A percentile compares a stretch with the other conserved stretches of the same genome.
These are phyloP conservation scores for Varecia variegata DNA, from an alignment of 2,797 vertebrate species.

Conservation along the genomic window DNA sequence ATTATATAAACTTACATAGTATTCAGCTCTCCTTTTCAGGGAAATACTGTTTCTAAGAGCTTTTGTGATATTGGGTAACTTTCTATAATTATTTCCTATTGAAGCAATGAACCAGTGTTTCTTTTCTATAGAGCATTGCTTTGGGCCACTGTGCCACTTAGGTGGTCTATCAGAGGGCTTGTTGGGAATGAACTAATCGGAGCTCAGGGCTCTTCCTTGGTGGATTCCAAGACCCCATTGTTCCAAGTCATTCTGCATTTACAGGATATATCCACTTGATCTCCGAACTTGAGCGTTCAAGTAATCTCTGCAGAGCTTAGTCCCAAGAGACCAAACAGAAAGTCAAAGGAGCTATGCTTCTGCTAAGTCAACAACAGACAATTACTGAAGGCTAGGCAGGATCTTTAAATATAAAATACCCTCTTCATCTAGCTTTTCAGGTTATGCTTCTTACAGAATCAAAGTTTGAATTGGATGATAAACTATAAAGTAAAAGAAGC, in stretches of 20 bases:
- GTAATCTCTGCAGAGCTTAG: constrained; percentile 37
- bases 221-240: not conserved
- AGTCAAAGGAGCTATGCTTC: constrained; percentile 18
- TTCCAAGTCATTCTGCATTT: constrained; percentile 30
- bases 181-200: constrained; percentile 23
- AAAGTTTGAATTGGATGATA: not conserved
- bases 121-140: not conserved
- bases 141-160: not conserved
- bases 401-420: not conserved
- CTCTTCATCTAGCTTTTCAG: not conserved
- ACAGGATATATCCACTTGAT: constrained; percentile 34
- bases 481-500: constrained; percentile 30
- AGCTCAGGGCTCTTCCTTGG: not conserved
- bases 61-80: not conserved
- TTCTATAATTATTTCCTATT: constrained; percentile 1
- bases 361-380: constrained; percentile 38
- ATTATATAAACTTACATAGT: not conserved
- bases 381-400: not conserved
- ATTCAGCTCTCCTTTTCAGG: not conserved
- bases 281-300: constrained; percentile 47
- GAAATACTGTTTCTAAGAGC: not conserved
- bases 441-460: not conserved
- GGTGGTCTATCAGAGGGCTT: not conserved
- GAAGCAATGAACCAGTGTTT: not conserved
- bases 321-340: constrained; percentile 50